Percentiles rank a stretch among this genome's conserved stretches.
phyloP scores from a whole-genome alignment of 2,888 invertebrate species.

The Pandemis corylana region DNA sequence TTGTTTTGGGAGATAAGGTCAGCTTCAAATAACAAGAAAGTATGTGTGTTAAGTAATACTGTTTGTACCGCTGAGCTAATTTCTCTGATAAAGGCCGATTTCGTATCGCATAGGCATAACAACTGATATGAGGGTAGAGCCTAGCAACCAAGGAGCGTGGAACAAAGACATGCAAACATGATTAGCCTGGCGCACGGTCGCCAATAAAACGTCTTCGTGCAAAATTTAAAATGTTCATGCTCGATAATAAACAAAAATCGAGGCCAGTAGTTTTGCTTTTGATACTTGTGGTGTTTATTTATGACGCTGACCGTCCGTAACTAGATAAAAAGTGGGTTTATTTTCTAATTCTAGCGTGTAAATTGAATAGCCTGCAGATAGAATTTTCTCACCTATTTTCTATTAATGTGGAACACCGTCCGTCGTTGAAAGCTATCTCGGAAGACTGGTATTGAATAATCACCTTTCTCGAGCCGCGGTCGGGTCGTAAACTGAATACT shows the following conservation, averaged over 20 bases:
- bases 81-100: constrained; percentile 27
- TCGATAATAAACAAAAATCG: too few relatives aligned
- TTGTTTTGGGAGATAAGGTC: constrained; percentile 8
- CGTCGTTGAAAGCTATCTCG: not conserved
- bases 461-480: not conserved
- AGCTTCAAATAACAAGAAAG: constrained; percentile 36
- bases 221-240: too few relatives aligned
- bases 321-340: too few relatives aligned
- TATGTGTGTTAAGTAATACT: constrained; percentile 32
- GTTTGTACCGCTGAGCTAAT: constrained; percentile 28
- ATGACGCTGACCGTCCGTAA: not conserved
- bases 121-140: constrained; percentile 17
- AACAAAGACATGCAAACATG: constrained; percentile 14
- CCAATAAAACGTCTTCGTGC: too few relatives aligned
- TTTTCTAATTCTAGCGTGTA: not conserved
- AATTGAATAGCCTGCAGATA: not conserved
- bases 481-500: constrained; percentile 23
- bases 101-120: constrained; percentile 29
- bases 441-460: not conserved
- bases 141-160: constrained; percentile 19
- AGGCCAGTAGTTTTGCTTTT: too few relatives aligned
- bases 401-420: not conserved
- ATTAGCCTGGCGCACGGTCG: not conserved
- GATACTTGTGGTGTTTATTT: not conserved
- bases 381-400: not conserved